These are phyloP conservation scores for Ashinkailepas kermadecensis DNA, from an alignment of 2,888 invertebrate species.

Conservation along the genomic window DNA sequence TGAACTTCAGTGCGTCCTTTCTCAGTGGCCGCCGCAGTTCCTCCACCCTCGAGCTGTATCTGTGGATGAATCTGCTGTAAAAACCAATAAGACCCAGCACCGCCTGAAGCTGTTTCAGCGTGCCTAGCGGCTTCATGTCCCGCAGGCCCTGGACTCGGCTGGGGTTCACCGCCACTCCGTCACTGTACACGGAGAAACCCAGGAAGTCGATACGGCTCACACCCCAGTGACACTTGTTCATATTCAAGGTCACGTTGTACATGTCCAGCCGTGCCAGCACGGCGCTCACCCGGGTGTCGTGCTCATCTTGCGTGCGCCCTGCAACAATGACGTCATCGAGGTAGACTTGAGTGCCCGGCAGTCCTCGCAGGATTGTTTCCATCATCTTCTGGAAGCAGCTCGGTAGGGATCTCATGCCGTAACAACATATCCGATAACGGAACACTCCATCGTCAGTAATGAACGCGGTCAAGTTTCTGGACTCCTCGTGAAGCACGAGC, in stretches of 20 bases:
- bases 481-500: background rate
- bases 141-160: background rate
- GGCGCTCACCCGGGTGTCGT: background rate
- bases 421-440: background rate
- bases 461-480: background rate
- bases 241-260: background rate
- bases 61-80: background rate
- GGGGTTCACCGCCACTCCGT: background rate
- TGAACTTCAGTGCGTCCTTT: background rate
- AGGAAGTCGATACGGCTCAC: background rate
- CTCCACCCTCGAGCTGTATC: background rate
- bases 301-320: background rate
- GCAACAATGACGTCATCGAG: background rate
- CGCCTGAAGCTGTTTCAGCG: background rate
- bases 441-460: background rate
- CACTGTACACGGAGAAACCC: background rate
- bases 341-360: background rate
- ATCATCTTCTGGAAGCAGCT: background rate
- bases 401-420: background rate
- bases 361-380: background rate
- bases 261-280: background rate
- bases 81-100: background rate
- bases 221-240: background rate
- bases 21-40: background rate
- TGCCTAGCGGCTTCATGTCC: background rate